phyloP scores from a whole-genome alignment of 1,140 invertebrate genomes.

The Apis dorsata region DNA sequence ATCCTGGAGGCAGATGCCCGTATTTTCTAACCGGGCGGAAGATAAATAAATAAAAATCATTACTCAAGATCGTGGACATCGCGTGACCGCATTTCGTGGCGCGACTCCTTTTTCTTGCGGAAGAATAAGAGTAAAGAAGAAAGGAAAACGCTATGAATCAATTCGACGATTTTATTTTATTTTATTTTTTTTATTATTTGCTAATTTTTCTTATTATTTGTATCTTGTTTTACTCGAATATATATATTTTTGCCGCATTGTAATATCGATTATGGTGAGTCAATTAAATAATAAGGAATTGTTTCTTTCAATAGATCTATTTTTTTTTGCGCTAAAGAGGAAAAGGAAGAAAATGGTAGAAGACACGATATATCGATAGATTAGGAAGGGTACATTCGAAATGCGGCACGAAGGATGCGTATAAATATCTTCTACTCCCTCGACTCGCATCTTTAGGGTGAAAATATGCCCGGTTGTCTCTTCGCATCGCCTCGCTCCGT shows the following conservation, averaged over 20 bases:
- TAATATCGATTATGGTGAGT: neutral
- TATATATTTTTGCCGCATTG: neutral
- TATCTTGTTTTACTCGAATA: too few relatives aligned
- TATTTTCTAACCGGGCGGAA: slow-evolving; percentile 3
- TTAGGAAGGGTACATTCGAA: neutral
- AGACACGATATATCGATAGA: neutral
- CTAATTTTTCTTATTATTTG: too few relatives aligned
- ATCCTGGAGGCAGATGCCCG: neutral
- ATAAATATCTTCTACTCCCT: slow-evolving; percentile 29
- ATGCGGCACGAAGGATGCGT: slow-evolving; percentile 23
- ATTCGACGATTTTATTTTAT: neutral
- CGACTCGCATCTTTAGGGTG: slow-evolving; percentile 26
- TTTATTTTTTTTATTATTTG: neutral
- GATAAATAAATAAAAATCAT: slow-evolving; percentile 48
- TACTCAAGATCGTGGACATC: slow-evolving; percentile 25
- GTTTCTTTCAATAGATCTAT: neutral
- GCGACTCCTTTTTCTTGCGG: neutral
- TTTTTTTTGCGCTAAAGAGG: neutral
- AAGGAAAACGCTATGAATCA: neutral
- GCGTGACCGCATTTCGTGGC: slow-evolving; percentile 38
- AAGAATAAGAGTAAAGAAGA: neutral
- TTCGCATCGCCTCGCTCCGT: slow-evolving; percentile 15
- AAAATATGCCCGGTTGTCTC: slow-evolving; percentile 42
- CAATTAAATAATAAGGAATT: neutral
- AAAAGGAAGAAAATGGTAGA: too few relatives aligned